Evolutionary conservation across 2,113 vertebrate species (phyloP), one percentile per base, ranked within the genome.

Genomic region (Colius striatus): DNA sequence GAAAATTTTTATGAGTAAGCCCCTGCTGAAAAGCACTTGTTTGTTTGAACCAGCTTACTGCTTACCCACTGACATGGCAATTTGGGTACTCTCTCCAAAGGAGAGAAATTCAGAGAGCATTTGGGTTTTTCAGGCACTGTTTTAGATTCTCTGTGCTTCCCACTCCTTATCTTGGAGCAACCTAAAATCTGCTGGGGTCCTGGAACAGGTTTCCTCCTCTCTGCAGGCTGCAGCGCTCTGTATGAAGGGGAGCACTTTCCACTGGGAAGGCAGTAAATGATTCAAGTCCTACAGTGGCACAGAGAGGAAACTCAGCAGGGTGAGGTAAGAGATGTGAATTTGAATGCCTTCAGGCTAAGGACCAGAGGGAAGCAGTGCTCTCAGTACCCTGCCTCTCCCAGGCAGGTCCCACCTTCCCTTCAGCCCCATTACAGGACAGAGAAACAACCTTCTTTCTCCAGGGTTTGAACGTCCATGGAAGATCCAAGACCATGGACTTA

Each of bases 1-100:
- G 94, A 96, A 95, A 34, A 71, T 83, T 92, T n/a, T 48, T 89
- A 91, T 83, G 61, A 91, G 96, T 77, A 96, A 96, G 96, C 89
- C 84, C 87, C 88, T 81, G 86, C 32, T 78, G 75, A 91, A 94
- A 78, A 84, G 91, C 58, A 19, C 57, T 80, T 73, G 94, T 94
- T 91, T 93, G 85, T 91, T 90, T 94, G 45, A 95, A 92, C 38
- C 87, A 22, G 19, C 36, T 84, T 81, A 72, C 70, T 32, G 65
- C 72, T 91, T 63, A n/a, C 62, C 86, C 63, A 96, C 94, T 57
- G 67, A 63, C 90, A 92, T 0, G 11, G 86, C 92, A 93, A 26
- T 30, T 62, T 2, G 27, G 68, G 75, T 47, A 48, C 75, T 38
- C 67, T 87, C 45, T 82, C 82, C 63, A 43, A 48, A 88, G 9